Evolutionary conservation across 1,140 invertebrate species (phyloP), one percentile per base, ranked within the genome.

Genomic region (Apis cerana): DNA sequence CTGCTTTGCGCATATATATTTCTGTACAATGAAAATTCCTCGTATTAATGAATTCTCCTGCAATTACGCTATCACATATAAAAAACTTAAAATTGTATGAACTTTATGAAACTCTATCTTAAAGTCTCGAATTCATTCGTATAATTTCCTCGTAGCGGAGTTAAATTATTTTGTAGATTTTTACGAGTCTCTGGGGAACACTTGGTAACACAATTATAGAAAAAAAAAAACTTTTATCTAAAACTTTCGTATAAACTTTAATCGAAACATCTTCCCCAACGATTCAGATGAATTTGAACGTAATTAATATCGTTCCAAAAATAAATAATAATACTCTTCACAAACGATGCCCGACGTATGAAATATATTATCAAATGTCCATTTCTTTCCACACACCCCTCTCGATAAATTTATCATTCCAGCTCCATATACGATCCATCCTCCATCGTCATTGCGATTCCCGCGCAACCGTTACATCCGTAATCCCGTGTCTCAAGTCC

Each of bases 401-500:
- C 33, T 43, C 33, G 33, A 43, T 43, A 43, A 43, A 43, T 43
- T 43, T 43, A 43, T 43, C 33, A 33, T 33, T n/a, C 33, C 33
- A 43, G 33, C 33, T 33, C 33, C 33, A 43, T 7, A 43, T 0
- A 7, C 33, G 33, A 43, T 43, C 33, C 33, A 7, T 43, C 33
- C 3, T 43, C 33, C 33, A 43, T 43, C 33, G 4, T 43, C 33
- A 43, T 21, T 7, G 13, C 13, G n/a, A 5, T 23, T 15, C 23
- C 43, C 27, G 13, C 4, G 17, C 33, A 21, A 11, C 21, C 17
- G 33, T 50, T 65, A 86, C 80, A 71, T 21, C 72, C 75, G 72
- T 81, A 83, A 83, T 77, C 80, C 65, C 27, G 43, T 67, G 12
- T 71, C 64, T 79, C 75, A 85, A 85, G 70, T 85, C 70, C 75